phyloP scores from a whole-genome alignment of 1,140 invertebrate species.

The Teleogryllus occipitalis region DNA sequence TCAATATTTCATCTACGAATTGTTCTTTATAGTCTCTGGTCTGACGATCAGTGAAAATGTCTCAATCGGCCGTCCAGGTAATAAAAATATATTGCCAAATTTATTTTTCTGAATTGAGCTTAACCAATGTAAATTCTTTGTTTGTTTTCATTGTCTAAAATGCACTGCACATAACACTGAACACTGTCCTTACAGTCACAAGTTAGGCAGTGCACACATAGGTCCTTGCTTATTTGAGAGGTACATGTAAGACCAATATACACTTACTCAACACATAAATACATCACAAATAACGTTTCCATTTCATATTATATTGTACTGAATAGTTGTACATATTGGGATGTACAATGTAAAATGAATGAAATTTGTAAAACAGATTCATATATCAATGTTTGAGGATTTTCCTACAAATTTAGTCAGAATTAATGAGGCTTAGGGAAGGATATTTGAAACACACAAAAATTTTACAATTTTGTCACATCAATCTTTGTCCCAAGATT shows the following conservation, averaged over 20 bases:
- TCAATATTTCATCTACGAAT: not conserved
- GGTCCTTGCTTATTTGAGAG: not conserved
- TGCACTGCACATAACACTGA: not conserved
- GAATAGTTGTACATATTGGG: not conserved
- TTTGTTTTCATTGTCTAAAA: not conserved
- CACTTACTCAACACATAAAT: not conserved
- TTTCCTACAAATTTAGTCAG: not conserved
- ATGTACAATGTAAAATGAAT: not conserved
- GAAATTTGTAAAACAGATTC: not conserved
- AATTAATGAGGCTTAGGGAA: not conserved
- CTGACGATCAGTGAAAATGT: not conserved
- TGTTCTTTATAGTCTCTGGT: not conserved
- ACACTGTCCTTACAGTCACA: not conserved
- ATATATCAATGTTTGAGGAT: not conserved
- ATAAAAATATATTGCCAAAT: not conserved
- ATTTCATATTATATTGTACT: not conserved
- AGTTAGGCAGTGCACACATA: not conserved
- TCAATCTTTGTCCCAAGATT: not conserved
- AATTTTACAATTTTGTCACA: not conserved
- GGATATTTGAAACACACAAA: not conserved
- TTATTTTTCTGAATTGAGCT: not conserved
- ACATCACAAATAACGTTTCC: not conserved
- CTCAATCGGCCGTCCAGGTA: not conserved
- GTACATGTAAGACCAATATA: not conserved
- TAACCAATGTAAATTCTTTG: not conserved